Evolutionary conservation across 2,113 vertebrate species (phyloP), one percentile per base, ranked within the genome.

Genomic region (Plotosus lineatus): DNA sequence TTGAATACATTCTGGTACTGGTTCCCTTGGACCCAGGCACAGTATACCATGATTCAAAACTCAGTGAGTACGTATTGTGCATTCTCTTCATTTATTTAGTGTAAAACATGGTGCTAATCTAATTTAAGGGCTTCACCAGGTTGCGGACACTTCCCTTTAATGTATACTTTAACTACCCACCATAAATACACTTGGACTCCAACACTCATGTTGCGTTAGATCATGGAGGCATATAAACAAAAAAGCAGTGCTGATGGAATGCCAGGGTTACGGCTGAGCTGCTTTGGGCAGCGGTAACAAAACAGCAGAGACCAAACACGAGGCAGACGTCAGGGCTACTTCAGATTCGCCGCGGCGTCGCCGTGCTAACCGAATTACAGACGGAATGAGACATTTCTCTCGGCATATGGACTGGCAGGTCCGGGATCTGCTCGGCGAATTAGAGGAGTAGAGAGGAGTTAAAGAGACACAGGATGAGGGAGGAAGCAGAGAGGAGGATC

Each of bases 131-230:
- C n/a, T n/a, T n/a, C n/a, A n/a, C n/a, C n/a, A n/a, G n/a, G n/a
- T n/a, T 19, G 28, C 10, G 7, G 17, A 21, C 15, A n/a, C 2
- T 68, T 26, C 65, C 14, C 10, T 3, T 6, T n/a, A 26, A 68
- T 48, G 60, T 14, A 33, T 17, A 33, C 21, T 21, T 0, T 6
- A 9, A n/a, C 36, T 6, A 21, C 10, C 40, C 65, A 51, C 42
- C 11, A 50, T 19, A 7, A 55, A 61, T 83, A 87, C 86, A 83
- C 85, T 87, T 10, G 38, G 23, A 23, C 40, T 60, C 51, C 81
- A 87, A 86, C 83, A 87, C 75, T 87, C 55, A 66, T 42, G 78
- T 88, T 15, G 19, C 78, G 44, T 69, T 87, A 89, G 90, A 89
- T 88, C 89, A 86, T 74, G 2, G 65, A 63, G 84, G 53, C 66